Base-by-base conservation (phyloP, 64 coral and sea anemone genomes). In the Stichodactyla mertensii region DNA sequence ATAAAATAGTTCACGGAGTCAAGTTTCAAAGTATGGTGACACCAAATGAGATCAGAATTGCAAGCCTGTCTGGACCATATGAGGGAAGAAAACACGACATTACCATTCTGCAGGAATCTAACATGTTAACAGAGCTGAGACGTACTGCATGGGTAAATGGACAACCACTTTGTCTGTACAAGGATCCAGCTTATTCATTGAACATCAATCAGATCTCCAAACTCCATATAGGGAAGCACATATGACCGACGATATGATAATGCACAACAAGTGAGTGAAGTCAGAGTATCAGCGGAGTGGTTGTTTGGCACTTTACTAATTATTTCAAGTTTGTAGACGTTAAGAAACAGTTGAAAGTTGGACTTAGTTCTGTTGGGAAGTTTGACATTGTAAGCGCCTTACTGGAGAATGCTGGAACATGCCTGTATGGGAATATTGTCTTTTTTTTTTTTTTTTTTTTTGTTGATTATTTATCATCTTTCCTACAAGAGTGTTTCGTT, bases 1-100 rank as follows among this genome's bases (percentile, higher is more conserved):
- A 74, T 16, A 74, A 74, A 28, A 74, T 1, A 28, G 18, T 74
- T 7, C 69, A 74, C 18, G 69, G 69, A 22, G 7, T 74, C 6
- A 74, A 74, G 18, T 18, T 74, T 74, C 69, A 74, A 74, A 74
- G 69, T 74, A 16, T 74, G 7, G 57, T 78, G 11, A 78, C n/a
- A 78, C 71, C 71, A 28, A 78, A 78, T 28, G 71, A 16, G 14
- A 78, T 78, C n/a, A n/a, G n/a, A 22, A 78, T 78, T 78, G 71
- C 71, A 26, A 78, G n/a, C 23, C 5, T 78, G 36, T 51, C 5
- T 78, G 71, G n/a, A 13, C 71, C 3, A 78, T 78, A 78, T 78
- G 71, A 78, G 23, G 71, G 71, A 31, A 6, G 71, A 26, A 78
- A 26, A 83, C 81, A 83, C 52, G 81, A 83, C 55, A 58, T 1